These are phyloP conservation scores for Sebastolobus altivelis DNA, from an alignment of 2,797 vertebrate species.

Conservation along the genomic window DNA sequence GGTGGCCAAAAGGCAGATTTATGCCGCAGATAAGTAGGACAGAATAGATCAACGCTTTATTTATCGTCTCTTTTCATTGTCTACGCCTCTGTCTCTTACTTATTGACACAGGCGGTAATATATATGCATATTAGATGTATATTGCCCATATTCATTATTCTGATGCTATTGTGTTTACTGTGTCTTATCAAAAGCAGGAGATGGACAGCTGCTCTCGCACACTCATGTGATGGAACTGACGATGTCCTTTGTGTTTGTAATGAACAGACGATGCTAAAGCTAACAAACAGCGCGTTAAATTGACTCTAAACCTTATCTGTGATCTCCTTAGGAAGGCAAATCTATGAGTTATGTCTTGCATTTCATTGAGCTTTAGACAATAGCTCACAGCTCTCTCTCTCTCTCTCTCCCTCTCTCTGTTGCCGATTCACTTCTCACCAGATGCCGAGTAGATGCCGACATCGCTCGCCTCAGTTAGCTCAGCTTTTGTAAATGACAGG, in stretches of 20 bases:
- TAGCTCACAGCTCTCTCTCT: slow-evolving; percentile 1
- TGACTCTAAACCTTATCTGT: slow-evolving; percentile 59
- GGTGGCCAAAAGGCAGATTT: slow-evolving; percentile 49
- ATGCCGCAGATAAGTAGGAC: slow-evolving; percentile 51
- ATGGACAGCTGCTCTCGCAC: slow-evolving; percentile 55
- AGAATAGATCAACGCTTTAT: slow-evolving; percentile 59
- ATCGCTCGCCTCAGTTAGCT: slow-evolving; percentile 3
- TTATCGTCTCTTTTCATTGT: slow-evolving; percentile 50
- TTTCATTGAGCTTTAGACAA: slow-evolving; percentile 36
- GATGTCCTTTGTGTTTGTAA: slow-evolving; percentile 66
- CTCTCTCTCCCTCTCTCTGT: not conserved
- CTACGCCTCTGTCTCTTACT: slow-evolving; percentile 31
- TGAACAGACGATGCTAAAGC: slow-evolving; percentile 68
- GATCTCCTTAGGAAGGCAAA: slow-evolving; percentile 62
- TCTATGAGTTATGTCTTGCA: slow-evolving; percentile 57
- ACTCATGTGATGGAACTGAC: slow-evolving; percentile 41
- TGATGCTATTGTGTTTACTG: slow-evolving; percentile 61
- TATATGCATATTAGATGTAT: slow-evolving; percentile 71
- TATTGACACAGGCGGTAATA: slow-evolving; percentile 59
- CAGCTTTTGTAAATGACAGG: slow-evolving; percentile 53
- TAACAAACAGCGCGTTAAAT: slow-evolving; percentile 73
- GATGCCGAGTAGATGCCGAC: slow-evolving; percentile 11
- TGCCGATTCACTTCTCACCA: not conserved
- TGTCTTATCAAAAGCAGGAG: slow-evolving; percentile 65
- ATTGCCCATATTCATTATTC: slow-evolving; percentile 66